A percentile compares a stretch with the other conserved stretches of the same genome.
phyloP scores from a whole-genome alignment of 2,888 invertebrate genomes.

The Lottia scabra region DNA sequence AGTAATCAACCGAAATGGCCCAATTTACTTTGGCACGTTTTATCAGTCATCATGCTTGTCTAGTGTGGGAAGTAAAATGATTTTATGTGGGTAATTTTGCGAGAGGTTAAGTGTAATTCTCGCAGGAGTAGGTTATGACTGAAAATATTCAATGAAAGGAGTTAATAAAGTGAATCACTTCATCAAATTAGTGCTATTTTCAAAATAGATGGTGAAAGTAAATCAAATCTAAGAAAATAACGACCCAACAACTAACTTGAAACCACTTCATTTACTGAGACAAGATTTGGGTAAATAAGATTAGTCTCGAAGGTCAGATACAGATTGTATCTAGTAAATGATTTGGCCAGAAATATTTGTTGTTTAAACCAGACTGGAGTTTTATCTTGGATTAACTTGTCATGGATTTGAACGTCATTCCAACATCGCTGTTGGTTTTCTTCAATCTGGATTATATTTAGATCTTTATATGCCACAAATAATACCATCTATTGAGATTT shows the following conservation, averaged over 20 bases:
- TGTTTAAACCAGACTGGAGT: no score
- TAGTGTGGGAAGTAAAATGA: neutral
- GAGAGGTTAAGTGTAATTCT: neutral
- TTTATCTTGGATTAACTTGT: no score
- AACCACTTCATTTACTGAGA: slow-evolving; percentile 1
- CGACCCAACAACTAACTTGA: neutral
- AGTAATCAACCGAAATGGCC: neutral
- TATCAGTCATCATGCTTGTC: no score
- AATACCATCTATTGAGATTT: no score
- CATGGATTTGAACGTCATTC: no score
- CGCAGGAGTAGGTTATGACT: neutral
- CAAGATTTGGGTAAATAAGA: neutral
- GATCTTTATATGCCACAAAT: no score
- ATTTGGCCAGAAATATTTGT: no score
- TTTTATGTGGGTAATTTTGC: neutral
- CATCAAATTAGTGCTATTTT: neutral
- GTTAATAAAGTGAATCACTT: neutral
- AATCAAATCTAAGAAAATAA: neutral
- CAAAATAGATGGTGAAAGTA: neutral
- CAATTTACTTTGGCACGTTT: neutral
- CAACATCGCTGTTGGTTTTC: no score
- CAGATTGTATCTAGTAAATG: no score
- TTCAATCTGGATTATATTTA: no score
- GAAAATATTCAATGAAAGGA: neutral
- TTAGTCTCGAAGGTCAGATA: neutral